These are phyloP conservation scores for Acrocephalus kingi DNA, from an alignment of 2,113 vertebrate species.

Conservation along the genomic window DNA sequence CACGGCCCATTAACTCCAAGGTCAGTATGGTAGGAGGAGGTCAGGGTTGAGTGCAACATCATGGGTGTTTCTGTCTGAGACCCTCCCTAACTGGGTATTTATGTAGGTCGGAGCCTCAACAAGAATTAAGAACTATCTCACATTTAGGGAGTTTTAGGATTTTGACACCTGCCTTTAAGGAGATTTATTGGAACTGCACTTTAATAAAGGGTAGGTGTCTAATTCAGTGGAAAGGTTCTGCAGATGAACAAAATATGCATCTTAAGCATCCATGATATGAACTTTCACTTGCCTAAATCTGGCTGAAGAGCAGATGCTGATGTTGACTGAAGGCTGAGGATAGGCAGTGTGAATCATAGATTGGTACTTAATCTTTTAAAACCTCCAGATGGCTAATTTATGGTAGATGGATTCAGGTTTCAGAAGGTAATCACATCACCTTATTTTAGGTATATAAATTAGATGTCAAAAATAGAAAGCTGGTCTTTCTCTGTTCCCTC, in stretches of 20 bases:
- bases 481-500: neutral
- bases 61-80: neutral
- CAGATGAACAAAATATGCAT: neutral
- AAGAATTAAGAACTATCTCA: neutral
- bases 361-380: conserved; percentile 29
- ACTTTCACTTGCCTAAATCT: neutral
- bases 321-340: neutral
- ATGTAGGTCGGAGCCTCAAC: neutral
- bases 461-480: conserved; percentile 6
- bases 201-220: neutral
- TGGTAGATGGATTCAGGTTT: neutral
- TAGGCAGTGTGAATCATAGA: neutral
- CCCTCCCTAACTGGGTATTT: neutral
- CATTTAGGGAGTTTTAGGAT: neutral
- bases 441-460: conserved; percentile 5
- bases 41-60: neutral
- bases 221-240: neutral
- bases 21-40: neutral
- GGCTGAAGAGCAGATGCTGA: neutral
- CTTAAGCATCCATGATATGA: neutral
- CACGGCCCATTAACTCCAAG: neutral
- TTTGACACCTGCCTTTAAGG: neutral
- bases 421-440: neutral
- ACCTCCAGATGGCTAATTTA: conserved; percentile 42
- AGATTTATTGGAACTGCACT: neutral